These are phyloP conservation scores for Silurus asotus DNA, from an alignment of 2,113 vertebrate species.

Conservation along the genomic window DNA sequence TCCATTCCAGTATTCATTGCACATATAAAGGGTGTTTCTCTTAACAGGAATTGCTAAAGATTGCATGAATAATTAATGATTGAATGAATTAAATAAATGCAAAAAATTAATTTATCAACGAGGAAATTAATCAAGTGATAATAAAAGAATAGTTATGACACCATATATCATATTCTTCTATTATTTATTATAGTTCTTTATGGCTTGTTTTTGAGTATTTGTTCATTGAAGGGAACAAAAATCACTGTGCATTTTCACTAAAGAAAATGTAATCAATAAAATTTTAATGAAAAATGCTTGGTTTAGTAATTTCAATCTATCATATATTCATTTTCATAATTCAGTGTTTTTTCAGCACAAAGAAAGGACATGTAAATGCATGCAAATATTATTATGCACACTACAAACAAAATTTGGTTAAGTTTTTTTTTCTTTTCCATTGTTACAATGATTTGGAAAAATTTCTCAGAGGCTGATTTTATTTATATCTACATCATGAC, in stretches of 20 bases:
- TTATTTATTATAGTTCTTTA: not conserved
- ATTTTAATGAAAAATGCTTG: not conserved
- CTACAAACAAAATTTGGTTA: not conserved
- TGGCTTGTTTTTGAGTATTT: not conserved
- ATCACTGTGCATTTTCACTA: not conserved
- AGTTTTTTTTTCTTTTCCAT: too few relatives aligned
- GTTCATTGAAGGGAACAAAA: not conserved
- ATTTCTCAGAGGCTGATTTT: too few relatives aligned
- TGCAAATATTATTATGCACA: not conserved
- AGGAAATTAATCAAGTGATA: too few relatives aligned
- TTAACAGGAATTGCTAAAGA: not conserved
- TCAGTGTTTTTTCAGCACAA: not conserved
- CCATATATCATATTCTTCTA: not conserved
- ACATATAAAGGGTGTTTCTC: not conserved
- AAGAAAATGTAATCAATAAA: not conserved
- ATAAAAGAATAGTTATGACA: not conserved
- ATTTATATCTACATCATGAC: too few relatives aligned
- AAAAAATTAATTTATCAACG: too few relatives aligned
- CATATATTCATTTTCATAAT: not conserved
- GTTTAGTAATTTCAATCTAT: not conserved
- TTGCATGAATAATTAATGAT: not conserved
- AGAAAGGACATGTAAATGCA: not conserved
- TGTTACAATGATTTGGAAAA: too few relatives aligned
- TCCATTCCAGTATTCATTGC: not conserved
- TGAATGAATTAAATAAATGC: not conserved